Conservation (phyloP, 2,797 vertebrate species). For the Pseudopleuronectes americanus region DNA sequence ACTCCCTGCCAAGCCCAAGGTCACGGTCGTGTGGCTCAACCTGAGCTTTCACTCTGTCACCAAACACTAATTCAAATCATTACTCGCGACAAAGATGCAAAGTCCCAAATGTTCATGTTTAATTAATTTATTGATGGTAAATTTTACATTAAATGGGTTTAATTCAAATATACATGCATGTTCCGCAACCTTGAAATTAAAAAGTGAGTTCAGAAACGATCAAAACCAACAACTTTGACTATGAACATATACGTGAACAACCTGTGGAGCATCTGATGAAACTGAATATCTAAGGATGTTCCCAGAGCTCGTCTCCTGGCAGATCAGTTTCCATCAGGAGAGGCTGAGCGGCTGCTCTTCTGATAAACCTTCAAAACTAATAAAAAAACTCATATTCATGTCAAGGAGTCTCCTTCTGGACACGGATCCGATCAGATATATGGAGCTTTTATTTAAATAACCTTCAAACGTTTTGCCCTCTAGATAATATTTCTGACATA, state of each 20-base stretch:
- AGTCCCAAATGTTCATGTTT: slow-evolving; percentile 3
- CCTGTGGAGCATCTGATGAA: neutral
- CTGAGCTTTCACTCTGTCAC: slow-evolving; percentile 6
- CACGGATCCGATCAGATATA: no score
- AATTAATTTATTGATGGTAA: slow-evolving; percentile 51
- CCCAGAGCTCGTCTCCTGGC: slow-evolving; percentile 21
- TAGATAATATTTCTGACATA: neutral
- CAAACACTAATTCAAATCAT: neutral
- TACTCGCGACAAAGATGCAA: slow-evolving; percentile 25
- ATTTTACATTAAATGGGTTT: neutral
- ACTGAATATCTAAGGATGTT: slow-evolving; percentile 1
- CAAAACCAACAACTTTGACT: neutral
- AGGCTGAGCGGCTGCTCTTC: slow-evolving; percentile 1
- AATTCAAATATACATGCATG: slow-evolving; percentile 7
- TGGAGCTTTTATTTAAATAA: no score
- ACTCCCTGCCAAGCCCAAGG: neutral
- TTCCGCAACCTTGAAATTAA: neutral
- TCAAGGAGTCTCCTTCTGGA: slow-evolving; percentile 1
- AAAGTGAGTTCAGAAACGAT: neutral
- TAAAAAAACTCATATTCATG: neutral
- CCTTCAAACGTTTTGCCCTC: neutral
- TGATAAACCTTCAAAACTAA: slow-evolving; percentile 4
- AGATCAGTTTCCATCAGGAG: slow-evolving; percentile 22
- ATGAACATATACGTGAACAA: neutral
- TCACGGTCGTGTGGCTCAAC: neutral